Conservation (phyloP, 2,113 vertebrate species). For the Tragelaphus strepsiceros region DNA sequence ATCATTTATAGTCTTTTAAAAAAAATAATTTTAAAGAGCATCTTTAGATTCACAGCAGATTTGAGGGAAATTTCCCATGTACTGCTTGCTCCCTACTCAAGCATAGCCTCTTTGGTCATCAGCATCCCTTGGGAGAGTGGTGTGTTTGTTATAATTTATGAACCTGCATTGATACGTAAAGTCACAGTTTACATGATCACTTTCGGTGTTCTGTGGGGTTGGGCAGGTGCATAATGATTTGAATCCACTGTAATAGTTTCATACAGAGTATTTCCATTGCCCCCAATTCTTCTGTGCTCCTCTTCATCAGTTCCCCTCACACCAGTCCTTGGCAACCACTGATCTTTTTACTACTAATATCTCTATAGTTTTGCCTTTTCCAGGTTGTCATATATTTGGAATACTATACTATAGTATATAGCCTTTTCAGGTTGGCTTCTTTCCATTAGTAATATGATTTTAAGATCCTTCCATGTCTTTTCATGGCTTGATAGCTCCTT, state of each 20-base stretch:
- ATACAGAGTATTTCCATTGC: not conserved
- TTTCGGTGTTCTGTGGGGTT: not conserved
- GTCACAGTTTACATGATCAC: not conserved
- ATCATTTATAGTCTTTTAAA: not conserved
- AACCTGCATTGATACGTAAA: not conserved
- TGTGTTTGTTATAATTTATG: not conserved
- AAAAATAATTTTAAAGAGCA: not conserved
- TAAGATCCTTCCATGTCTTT: not conserved
- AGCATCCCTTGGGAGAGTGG: not conserved
- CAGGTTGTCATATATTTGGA: not conserved
- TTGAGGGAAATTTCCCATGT: not conserved
- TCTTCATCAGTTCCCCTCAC: not conserved
- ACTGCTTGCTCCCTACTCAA: not conserved
- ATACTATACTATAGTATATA: not conserved
- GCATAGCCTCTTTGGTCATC: not conserved
- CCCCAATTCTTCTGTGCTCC: not conserved
- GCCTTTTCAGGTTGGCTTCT: not conserved
- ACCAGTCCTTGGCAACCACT: not conserved
- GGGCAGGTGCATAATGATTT: not conserved
- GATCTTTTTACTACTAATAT: not conserved
- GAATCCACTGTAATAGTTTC: not conserved
- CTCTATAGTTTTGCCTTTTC: not conserved
- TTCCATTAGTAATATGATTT: not conserved
- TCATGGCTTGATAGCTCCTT: not conserved
- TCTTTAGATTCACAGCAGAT: not conserved